These are phyloP conservation scores for Drosophila leonis DNA, from an alignment of 2,888 invertebrate genomes.

Conservation along the genomic window DNA sequence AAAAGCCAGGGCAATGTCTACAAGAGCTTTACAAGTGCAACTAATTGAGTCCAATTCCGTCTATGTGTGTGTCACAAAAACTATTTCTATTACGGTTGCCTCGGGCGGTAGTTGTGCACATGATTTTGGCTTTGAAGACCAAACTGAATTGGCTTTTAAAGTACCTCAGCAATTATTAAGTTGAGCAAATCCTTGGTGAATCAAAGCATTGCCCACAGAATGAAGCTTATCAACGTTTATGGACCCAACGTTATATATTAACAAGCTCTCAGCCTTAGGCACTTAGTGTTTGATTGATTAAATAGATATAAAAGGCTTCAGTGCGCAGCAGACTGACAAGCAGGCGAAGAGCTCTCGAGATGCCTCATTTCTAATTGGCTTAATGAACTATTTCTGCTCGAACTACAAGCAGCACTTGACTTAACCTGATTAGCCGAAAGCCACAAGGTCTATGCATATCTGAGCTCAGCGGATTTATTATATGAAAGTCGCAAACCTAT, in stretches of 20 bases:
- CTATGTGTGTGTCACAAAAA: neutral
- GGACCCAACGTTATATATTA: neutral
- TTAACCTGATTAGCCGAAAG: neutral
- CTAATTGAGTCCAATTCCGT: constrained; percentile 17
- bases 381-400: constrained; percentile 1
- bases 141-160: neutral
- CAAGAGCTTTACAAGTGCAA: neutral
- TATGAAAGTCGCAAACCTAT: neutral
- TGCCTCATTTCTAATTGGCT: constrained; percentile 5
- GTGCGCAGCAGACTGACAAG: neutral
- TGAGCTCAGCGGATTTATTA: neutral
- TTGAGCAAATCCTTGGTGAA: neutral
- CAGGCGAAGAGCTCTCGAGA: neutral
- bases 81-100: neutral
- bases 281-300: constrained; percentile 5
- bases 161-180: neutral
- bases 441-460: neutral
- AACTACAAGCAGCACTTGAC: neutral
- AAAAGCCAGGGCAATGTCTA: neutral
- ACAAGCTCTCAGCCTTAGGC: neutral
- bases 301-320: neutral
- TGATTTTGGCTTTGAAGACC: neutral
- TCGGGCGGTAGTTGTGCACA: neutral
- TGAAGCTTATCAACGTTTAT: neutral
- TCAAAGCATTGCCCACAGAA: neutral